Percentiles rank a stretch among this genome's conserved stretches.
Evolutionary conservation across 2,888 invertebrate species (phyloP).

Genomic region (Tenthredo mesomela): DNA sequence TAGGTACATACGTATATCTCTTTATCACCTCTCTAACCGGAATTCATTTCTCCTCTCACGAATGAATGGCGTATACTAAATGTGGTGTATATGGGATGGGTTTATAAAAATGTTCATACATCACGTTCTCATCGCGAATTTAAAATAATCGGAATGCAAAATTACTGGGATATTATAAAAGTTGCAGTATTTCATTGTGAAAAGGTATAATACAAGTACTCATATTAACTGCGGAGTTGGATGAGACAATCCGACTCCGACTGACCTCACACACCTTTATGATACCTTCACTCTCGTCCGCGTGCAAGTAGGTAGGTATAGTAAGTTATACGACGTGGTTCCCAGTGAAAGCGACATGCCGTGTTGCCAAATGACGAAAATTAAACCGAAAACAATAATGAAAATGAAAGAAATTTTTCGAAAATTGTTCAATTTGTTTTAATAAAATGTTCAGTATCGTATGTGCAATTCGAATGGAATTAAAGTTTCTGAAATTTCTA

Average conservation of each 20-base stretch:
- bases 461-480: not conserved
- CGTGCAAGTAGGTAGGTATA: constrained; percentile 29
- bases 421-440: too few relatives aligned
- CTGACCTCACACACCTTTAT: constrained; percentile 25
- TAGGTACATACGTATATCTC: not conserved
- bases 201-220: not conserved
- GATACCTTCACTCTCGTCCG: constrained; percentile 55
- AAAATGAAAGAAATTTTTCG: not conserved
- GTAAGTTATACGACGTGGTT: not conserved
- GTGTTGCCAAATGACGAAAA: constrained; percentile 36
- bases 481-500: not conserved
- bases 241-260: constrained; percentile 9
- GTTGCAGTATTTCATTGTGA: not conserved
- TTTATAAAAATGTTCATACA: not conserved
- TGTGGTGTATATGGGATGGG: not conserved
- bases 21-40: constrained; percentile 3
- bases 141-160: not conserved
- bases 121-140: not conserved
- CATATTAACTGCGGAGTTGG: not conserved
- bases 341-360: constrained; percentile 59
- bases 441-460: too few relatives aligned
- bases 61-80: not conserved
- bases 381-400: not conserved
- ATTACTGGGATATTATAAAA: not conserved
- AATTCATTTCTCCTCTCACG: constrained; percentile 7